Conservation (phyloP, 2,113 vertebrate genomes). For the Chaetodon trifascialis region DNA sequence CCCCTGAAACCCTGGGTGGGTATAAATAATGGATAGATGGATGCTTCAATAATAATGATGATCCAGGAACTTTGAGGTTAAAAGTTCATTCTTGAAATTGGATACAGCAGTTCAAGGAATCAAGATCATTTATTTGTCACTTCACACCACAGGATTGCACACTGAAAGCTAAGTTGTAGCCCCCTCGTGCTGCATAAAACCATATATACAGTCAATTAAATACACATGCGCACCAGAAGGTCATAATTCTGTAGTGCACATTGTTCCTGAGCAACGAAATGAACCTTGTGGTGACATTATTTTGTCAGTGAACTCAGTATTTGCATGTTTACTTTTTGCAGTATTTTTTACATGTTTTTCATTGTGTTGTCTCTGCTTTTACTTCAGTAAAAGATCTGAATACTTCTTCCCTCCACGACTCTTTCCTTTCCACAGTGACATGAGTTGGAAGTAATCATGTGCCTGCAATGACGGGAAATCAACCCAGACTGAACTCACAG, state of each 20-base stretch:
- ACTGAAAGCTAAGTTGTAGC: not conserved
- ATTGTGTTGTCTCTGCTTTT: not conserved
- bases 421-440: slow-evolving; percentile 28
- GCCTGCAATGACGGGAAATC: slow-evolving; percentile 60
- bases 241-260: too few species aligned
- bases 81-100: not conserved
- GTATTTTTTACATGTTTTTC: not conserved
- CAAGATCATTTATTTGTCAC: not conserved
- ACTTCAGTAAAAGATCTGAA: too few species aligned
- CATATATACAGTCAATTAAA: too few species aligned
- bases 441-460: slow-evolving; percentile 44
- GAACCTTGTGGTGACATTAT: not conserved
- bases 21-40: not conserved
- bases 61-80: not conserved
- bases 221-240: too few species aligned
- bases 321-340: not conserved
- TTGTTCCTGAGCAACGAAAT: not conserved
- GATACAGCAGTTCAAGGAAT: not conserved
- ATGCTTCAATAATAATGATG: not conserved
- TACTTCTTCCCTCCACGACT: not conserved
- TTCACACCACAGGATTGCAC: too few species aligned
- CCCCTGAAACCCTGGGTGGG: not conserved
- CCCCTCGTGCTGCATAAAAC: too few species aligned
- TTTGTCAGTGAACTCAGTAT: not conserved
- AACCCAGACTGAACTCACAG: slow-evolving; percentile 48